Conservation (phyloP, 2,113 vertebrate species). For the Nyctereutes procyonoides region DNA sequence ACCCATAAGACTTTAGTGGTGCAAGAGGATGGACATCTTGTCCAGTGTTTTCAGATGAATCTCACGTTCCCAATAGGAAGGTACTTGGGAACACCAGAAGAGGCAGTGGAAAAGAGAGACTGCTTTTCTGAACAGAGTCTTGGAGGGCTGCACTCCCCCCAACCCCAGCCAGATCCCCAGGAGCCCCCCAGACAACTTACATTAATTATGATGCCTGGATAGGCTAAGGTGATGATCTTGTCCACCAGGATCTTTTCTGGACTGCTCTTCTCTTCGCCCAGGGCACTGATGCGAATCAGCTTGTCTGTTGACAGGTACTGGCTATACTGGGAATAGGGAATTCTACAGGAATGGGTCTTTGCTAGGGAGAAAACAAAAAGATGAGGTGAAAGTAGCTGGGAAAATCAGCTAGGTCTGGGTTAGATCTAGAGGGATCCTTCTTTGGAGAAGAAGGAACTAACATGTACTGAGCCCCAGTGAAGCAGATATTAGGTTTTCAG, state of each 20-base stretch:
- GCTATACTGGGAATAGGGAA: conserved; percentile 86
- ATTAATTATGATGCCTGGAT: conserved; percentile 80
- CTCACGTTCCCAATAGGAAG: neutral
- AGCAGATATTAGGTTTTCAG: neutral
- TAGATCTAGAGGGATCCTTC: neutral
- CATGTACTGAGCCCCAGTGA: neutral
- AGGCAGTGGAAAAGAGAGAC: neutral
- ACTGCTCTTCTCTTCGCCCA: conserved; percentile 81
- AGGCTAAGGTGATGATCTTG: conserved; percentile 83
- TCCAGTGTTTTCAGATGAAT: neutral
- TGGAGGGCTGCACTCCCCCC: neutral
- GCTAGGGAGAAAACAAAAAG: conserved; percentile 80
- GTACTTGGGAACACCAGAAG: neutral
- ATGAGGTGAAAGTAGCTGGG: neutral
- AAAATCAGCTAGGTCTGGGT: neutral
- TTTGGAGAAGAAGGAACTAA: neutral
- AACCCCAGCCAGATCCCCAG: neutral
- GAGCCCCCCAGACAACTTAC: conserved; percentile 68
- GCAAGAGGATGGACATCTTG: neutral
- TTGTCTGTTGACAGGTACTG: conserved; percentile 81
- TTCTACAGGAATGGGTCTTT: conserved; percentile 80
- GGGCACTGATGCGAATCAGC: conserved; percentile 85
- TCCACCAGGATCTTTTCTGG: conserved; percentile 77
- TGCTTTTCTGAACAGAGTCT: neutral
- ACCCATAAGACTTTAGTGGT: neutral